Evolutionary conservation across 2,888 invertebrate genomes (phyloP).

Genomic region (Lydus trimaculatus): DNA sequence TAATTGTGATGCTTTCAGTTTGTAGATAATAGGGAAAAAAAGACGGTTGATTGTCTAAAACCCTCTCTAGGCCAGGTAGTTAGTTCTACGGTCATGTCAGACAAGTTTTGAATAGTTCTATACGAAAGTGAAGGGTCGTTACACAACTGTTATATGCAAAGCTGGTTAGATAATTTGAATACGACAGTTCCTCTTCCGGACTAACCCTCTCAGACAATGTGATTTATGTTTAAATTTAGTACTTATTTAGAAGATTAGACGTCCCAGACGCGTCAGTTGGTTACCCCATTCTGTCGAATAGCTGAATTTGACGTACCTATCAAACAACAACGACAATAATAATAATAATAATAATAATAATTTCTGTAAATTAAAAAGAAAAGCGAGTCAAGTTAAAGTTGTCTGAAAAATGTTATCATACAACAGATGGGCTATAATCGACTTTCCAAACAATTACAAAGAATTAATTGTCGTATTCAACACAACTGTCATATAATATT

Average conservation of each 20-base stretch:
- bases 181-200: conserved; percentile 38
- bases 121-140: conserved; percentile 36
- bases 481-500: conserved; percentile 5
- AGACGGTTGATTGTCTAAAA: conserved; percentile 9
- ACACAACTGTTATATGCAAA: conserved; percentile 32
- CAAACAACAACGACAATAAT: neutral
- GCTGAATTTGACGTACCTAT: neutral
- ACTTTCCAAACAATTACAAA: conserved; percentile 11
- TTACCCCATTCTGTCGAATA: conserved; percentile 7
- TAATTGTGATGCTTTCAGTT: neutral
- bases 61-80: conserved; percentile 33
- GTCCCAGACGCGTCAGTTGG: conserved; percentile 26
- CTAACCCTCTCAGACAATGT: conserved; percentile 36
- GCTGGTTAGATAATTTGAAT: conserved; percentile 35
- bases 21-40: neutral
- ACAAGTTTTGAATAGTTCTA: conserved; percentile 18
- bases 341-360: neutral
- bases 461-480: conserved; percentile 14
- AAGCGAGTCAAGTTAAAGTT: too few species aligned
- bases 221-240: conserved; percentile 24
- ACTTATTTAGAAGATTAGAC: conserved; percentile 6
- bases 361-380: neutral
- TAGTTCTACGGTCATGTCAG: conserved; percentile 30
- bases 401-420: neutral
- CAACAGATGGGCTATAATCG: conserved; percentile 12